Percentiles rank a stretch among this genome's conserved stretches.
These are phyloP conservation scores for Clusia tigrina DNA, from an alignment of 2,888 invertebrate genomes.

Conservation along the genomic window DNA sequence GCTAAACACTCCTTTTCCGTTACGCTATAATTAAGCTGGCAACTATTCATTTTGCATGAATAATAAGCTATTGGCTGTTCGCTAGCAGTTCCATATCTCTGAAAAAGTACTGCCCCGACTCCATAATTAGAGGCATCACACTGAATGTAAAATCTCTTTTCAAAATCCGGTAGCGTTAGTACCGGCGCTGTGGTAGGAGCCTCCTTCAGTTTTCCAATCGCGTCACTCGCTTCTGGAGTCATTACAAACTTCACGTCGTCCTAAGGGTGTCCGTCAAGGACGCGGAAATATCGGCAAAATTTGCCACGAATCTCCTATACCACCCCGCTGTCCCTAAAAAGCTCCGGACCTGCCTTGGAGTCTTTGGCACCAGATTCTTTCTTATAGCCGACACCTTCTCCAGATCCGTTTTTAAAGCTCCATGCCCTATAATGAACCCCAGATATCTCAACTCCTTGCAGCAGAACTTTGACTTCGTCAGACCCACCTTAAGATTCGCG, in stretches of 20 bases:
- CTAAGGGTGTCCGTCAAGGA: slow-evolving; percentile 16
- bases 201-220: no score
- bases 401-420: slow-evolving; percentile 16
- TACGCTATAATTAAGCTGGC: slow-evolving; percentile 11
- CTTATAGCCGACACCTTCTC: slow-evolving; percentile 16
- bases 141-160: slow-evolving; percentile 16
- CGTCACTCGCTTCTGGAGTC: slow-evolving; percentile 2
- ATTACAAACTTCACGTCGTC: slow-evolving; percentile 13
- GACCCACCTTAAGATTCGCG: slow-evolving; percentile 21
- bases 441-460: slow-evolving; percentile 23
- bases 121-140: slow-evolving; percentile 19
- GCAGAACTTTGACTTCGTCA: slow-evolving; percentile 21
- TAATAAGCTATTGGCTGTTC: slow-evolving; percentile 19
- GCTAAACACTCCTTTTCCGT: slow-evolving; percentile 20
- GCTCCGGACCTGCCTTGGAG: slow-evolving; percentile 25
- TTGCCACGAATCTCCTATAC: slow-evolving; percentile 30
- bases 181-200: no score
- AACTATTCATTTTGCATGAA: slow-evolving; percentile 20
- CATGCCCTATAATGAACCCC: slow-evolving; percentile 16
- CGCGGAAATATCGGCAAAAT: slow-evolving; percentile 19
- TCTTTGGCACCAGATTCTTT: slow-evolving; percentile 22
- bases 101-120: slow-evolving; percentile 17
- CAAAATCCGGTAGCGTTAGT: no score
- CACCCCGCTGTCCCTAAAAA: slow-evolving; percentile 31
- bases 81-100: neutral